Evolutionary conservation across 2,888 invertebrate genomes (phyloP).

Genomic region (Ariolimax columbianus): DNA sequence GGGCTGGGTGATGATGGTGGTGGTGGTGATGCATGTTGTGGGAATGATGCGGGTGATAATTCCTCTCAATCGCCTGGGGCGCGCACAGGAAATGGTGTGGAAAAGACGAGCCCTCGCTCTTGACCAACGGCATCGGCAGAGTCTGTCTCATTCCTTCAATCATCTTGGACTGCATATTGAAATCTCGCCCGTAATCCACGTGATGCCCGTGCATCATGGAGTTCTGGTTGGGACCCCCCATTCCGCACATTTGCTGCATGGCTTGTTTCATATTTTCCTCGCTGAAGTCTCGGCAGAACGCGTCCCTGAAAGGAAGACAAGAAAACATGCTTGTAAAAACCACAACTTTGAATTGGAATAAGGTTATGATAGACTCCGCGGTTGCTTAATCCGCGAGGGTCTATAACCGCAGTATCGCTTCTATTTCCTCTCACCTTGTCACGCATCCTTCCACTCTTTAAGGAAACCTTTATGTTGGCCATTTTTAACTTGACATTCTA

Average conservation of each 20-base stretch:
- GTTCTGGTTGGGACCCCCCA: constrained; percentile 43
- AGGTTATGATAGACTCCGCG: neutral
- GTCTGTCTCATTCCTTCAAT: constrained; percentile 53
- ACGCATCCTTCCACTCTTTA: neutral
- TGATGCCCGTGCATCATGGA: constrained; percentile 42
- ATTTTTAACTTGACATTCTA: neutral
- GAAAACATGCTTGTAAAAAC: neutral
- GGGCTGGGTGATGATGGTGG: constrained; percentile 32
- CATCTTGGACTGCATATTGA: constrained; percentile 51
- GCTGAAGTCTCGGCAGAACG: constrained; percentile 53
- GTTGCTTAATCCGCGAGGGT: neutral
- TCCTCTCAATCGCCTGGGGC: constrained; percentile 42
- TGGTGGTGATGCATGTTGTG: constrained; percentile 45
- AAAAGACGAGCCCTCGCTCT: constrained; percentile 47
- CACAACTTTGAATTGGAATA: neutral
- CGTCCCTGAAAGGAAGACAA: constrained; percentile 45
- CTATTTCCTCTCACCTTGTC: neutral
- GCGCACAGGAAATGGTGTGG: constrained; percentile 46
- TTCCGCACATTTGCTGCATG: constrained; percentile 55
- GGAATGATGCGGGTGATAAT: constrained; percentile 39
- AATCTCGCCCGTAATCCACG: constrained; percentile 38
- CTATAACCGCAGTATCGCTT: neutral
- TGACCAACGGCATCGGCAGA: constrained; percentile 53
- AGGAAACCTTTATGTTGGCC: neutral
- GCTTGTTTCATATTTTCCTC: constrained; percentile 55